Percentiles rank a stretch among this genome's conserved stretches.
These are phyloP conservation scores for Nesoenas mayeri DNA, from an alignment of 2,113 vertebrate species.

Conservation along the genomic window DNA sequence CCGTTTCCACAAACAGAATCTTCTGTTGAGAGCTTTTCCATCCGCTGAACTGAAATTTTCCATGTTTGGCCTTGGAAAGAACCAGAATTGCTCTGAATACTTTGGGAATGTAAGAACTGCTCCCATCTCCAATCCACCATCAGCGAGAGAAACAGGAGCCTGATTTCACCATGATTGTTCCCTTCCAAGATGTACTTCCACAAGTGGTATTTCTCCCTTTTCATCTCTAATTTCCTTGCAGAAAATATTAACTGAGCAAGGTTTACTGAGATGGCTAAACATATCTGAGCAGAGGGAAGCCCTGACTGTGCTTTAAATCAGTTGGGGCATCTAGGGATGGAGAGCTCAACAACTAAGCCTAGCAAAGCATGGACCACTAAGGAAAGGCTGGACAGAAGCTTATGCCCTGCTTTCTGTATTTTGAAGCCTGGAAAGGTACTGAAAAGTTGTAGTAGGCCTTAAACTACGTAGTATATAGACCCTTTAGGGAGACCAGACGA, in stretches of 20 bases:
- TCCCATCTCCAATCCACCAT: not conserved
- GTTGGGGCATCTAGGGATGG: not conserved
- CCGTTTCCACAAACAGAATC: not conserved
- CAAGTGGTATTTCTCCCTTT: not conserved
- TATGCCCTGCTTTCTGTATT: not conserved
- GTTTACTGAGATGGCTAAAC: not conserved
- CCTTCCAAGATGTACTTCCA: not conserved
- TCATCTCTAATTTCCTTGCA: not conserved
- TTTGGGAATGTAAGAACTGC: not conserved
- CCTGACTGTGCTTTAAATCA: not conserved
- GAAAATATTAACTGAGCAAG: not conserved
- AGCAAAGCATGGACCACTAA: rapidly evolving
- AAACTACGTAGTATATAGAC: not conserved
- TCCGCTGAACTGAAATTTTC: not conserved
- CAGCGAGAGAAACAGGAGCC: not conserved
- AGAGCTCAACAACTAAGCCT: not conserved
- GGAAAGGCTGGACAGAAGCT: not conserved
- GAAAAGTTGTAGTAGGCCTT: not conserved
- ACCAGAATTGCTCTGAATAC: not conserved
- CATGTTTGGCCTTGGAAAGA: not conserved
- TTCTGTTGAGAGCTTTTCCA: not conserved
- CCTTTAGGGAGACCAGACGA: not conserved
- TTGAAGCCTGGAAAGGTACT: not conserved
- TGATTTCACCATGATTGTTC: not conserved
- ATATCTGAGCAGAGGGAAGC: not conserved